Evolutionary conservation across 2,113 vertebrate genomes (phyloP).

Genomic region (Stegastes partitus): DNA sequence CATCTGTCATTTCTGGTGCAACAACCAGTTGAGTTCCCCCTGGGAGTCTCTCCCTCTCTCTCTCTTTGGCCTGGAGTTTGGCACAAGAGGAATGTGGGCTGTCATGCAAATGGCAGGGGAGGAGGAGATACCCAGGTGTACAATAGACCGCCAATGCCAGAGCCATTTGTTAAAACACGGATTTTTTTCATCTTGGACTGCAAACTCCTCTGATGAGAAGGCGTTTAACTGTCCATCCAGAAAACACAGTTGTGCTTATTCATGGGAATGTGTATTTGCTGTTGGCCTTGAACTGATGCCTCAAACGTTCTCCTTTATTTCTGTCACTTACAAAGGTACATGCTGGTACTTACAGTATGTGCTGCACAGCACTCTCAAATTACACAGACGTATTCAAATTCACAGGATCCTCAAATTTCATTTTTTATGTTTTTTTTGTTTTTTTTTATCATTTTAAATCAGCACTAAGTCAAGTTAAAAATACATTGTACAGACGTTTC

Average conservation of each 20-base stretch:
- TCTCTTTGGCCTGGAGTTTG: slow-evolving; percentile 19
- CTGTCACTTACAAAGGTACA: not conserved
- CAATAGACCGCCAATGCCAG: not conserved
- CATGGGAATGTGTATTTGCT: slow-evolving; percentile 11
- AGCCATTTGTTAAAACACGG: slow-evolving; percentile 31
- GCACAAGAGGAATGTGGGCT: slow-evolving; percentile 42
- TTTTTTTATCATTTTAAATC: no score
- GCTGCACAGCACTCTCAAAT: not conserved
- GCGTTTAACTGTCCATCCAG: not conserved
- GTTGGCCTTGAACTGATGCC: not conserved
- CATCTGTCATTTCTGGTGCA: slow-evolving; percentile 49
- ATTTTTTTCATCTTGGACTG: not conserved
- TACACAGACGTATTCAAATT: not conserved
- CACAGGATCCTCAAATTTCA: not conserved
- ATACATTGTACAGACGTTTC: no score
- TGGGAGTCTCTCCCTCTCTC: slow-evolving; percentile 24
- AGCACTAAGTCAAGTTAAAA: no score
- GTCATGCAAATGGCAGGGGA: slow-evolving; percentile 38
- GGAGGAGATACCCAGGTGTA: slow-evolving; percentile 4
- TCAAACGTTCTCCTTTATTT: not conserved
- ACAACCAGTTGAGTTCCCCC: slow-evolving; percentile 12
- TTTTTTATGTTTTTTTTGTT: no score
- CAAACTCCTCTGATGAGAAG: slow-evolving; percentile 3
- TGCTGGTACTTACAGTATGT: not conserved
- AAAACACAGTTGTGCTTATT: slow-evolving; percentile 4